Conservation (phyloP, 2,113 vertebrate species). For the Cepphus grylle region DNA sequence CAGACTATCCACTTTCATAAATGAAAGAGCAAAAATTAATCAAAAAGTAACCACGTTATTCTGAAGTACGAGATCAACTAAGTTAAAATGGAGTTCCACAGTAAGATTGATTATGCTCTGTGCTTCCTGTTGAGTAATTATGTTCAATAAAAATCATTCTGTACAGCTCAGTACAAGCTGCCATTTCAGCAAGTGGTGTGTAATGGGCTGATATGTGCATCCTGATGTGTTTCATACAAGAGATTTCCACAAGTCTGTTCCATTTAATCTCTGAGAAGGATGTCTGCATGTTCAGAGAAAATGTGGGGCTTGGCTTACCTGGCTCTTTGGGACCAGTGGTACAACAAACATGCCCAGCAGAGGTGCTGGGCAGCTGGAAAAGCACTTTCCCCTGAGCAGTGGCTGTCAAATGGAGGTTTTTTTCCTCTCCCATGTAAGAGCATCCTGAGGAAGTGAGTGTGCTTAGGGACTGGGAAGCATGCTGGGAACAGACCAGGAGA, state of each 20-base stretch:
- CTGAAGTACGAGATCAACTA: not conserved
- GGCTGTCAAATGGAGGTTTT: not conserved
- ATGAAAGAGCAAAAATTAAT: conserved; percentile 21
- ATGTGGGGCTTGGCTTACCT: not conserved
- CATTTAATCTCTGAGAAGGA: not conserved
- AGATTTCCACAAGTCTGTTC: not conserved
- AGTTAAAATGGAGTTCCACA: conserved; percentile 15
- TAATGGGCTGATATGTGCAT: not conserved
- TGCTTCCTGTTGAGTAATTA: conserved; percentile 14
- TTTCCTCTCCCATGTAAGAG: not conserved
- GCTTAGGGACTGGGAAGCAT: not conserved
- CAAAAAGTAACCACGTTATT: not conserved
- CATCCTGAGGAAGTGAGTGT: not conserved
- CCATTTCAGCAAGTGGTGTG: not conserved
- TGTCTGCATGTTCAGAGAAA: not conserved
- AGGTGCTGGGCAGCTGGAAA: not conserved
- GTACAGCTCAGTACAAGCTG: not conserved
- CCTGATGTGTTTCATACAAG: not conserved
- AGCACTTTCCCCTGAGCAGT: not conserved
- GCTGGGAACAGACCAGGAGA: not conserved
- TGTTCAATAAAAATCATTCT: not conserved
- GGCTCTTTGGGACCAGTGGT: not conserved
- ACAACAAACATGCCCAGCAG: not conserved
- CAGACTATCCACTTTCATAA: not conserved
- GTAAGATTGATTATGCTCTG: conserved; percentile 22